Conservation (phyloP, 2,888 invertebrate species). For the Lasius platythorax region DNA sequence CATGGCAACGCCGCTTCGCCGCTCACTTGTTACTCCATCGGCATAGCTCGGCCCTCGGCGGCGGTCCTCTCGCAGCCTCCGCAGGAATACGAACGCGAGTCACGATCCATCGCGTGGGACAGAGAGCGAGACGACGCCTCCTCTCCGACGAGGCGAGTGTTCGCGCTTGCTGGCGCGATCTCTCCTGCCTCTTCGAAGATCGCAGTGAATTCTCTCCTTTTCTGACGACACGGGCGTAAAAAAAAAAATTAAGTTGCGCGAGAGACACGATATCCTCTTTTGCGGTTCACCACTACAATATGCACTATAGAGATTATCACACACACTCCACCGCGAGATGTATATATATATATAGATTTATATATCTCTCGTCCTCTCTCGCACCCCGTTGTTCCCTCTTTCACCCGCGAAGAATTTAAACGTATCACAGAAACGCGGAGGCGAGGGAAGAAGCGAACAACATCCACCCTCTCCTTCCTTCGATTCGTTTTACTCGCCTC, state of each 20-base stretch:
- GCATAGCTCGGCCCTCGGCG: constrained; percentile 78
- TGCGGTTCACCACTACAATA: constrained; percentile 52
- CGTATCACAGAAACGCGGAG: constrained; percentile 67
- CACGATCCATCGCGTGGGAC: constrained; percentile 79
- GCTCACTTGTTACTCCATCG: constrained; percentile 86
- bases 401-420: constrained; percentile 53
- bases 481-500: constrained; percentile 61
- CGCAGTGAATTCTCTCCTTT: constrained; percentile 59
- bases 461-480: constrained; percentile 63
- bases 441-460: constrained; percentile 53
- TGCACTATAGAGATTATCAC: constrained; percentile 65
- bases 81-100: constrained; percentile 79
- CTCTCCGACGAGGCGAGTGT: constrained; percentile 38
- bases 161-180: constrained; percentile 41
- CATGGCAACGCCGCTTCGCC: constrained; percentile 85
- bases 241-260: constrained; percentile 9
- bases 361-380: constrained; percentile 54
- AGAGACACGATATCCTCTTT: constrained; percentile 49
- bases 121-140: constrained; percentile 69
- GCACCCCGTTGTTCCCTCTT: constrained; percentile 38
- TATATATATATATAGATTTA: background rate
- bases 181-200: constrained; percentile 45
- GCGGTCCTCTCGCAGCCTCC: constrained; percentile 81
- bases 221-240: constrained; percentile 46
- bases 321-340: constrained; percentile 54